A percentile compares a stretch with the other conserved stretches of the same genome.
phyloP scores from a whole-genome alignment of 2,888 invertebrate species.

The Hypolimnas misippus region DNA sequence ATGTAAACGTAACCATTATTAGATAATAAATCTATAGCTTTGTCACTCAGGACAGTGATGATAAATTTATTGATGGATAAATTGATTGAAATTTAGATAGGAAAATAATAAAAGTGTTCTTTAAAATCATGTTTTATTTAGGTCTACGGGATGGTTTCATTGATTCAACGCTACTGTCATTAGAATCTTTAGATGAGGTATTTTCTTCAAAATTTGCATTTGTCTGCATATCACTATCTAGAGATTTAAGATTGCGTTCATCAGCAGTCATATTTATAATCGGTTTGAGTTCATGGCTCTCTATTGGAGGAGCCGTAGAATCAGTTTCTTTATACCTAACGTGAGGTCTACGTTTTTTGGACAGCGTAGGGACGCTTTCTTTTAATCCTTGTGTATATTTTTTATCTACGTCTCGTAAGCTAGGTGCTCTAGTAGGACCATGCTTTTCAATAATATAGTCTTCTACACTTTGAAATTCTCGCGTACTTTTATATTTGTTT shows the following conservation, averaged over 20 bases:
- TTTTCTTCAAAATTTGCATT: constrained; percentile 6
- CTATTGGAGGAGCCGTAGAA: neutral
- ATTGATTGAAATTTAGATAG: neutral
- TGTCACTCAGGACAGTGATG: too few species aligned
- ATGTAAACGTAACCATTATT: neutral
- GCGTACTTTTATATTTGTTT: constrained; percentile 7
- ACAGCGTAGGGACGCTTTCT: neutral
- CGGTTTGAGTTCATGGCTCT: constrained; percentile 37
- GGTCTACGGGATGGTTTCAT: neutral
- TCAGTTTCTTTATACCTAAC: constrained; percentile 27
- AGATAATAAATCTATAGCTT: too few species aligned
- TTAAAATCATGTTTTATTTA: neutral
- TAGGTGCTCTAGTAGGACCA: constrained; percentile 8
- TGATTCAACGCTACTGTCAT: neutral
- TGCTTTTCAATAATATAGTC: constrained; percentile 40
- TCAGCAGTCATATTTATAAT: constrained; percentile 33
- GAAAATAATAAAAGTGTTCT: neutral
- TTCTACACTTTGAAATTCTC: constrained; percentile 41
- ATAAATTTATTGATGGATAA: too few species aligned
- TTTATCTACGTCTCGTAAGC: neutral
- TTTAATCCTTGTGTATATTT: neutral
- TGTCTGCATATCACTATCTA: constrained; percentile 36
- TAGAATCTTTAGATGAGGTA: neutral
- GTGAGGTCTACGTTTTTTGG: constrained; percentile 22
- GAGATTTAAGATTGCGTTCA: constrained; percentile 34